Evolutionary conservation across 2,888 invertebrate species (phyloP).

Genomic region (Diarsia mendica): DNA sequence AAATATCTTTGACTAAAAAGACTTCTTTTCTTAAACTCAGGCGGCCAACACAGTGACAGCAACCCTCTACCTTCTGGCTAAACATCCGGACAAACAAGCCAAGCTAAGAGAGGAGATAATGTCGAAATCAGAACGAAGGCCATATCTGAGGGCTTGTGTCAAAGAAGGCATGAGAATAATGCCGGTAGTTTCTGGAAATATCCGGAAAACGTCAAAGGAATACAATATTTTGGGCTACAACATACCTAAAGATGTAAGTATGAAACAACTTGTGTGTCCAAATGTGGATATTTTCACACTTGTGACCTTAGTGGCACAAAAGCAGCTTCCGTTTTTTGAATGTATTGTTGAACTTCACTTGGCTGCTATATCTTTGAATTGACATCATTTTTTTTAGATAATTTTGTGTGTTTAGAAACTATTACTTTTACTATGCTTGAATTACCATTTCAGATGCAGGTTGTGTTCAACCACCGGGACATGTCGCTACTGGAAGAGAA

Average conservation of each 20-base stretch:
- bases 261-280: background rate
- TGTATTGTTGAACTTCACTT: background rate
- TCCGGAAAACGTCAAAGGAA: slow-evolving; percentile 89
- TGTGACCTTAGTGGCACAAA: background rate
- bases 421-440: background rate
- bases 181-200: slow-evolving; percentile 90
- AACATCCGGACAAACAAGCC: slow-evolving; percentile 91
- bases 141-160: slow-evolving; percentile 93
- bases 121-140: slow-evolving; percentile 77
- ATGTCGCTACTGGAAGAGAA: slow-evolving; percentile 92
- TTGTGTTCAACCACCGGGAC: slow-evolving; percentile 89
- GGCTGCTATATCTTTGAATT: background rate
- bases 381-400: background rate
- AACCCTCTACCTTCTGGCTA: slow-evolving; percentile 91
- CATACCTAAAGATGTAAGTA: slow-evolving; percentile 91
- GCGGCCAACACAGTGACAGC: slow-evolving; percentile 89
- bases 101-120: slow-evolving; percentile 90
- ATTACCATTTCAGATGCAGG: slow-evolving; percentile 67
- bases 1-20: no score
- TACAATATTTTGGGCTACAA: slow-evolving; percentile 91
- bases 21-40: slow-evolving; percentile 72
- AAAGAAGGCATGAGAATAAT: slow-evolving; percentile 92
- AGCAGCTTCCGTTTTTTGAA: background rate
- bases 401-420: background rate
- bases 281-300: background rate